Percentiles rank a stretch among this genome's conserved stretches.
Conservation (phyloP, 2,888 invertebrate species). For the Trichogramma dendrolimi region DNA sequence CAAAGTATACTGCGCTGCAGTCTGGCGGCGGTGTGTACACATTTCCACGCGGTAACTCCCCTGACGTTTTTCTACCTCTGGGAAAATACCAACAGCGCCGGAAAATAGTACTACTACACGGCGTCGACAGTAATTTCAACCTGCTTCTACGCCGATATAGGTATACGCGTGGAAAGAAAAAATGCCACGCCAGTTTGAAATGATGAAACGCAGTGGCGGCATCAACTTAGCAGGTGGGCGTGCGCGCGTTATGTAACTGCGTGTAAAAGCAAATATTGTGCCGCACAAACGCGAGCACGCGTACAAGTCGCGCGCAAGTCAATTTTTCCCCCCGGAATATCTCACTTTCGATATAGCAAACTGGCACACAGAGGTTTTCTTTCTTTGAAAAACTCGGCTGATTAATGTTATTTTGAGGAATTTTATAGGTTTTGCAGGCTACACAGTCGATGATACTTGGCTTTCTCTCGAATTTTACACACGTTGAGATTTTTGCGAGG, state of each 20-base stretch:
- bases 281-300: slow-evolving; percentile 3
- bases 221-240: slow-evolving; percentile 14
- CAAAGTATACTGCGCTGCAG: too few species aligned
- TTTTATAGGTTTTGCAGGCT: too few species aligned
- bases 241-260: not conserved
- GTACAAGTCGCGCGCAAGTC: not conserved
- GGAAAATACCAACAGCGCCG: slow-evolving; percentile 15
- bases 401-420: too few species aligned
- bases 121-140: slow-evolving; percentile 24
- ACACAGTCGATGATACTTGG: too few species aligned
- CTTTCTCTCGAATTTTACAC: too few species aligned
- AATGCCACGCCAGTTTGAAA: not conserved
- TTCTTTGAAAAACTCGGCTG: too few species aligned
- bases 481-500: too few species aligned
- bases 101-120: slow-evolving; percentile 6
- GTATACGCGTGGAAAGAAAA: not conserved
- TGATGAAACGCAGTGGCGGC: not conserved
- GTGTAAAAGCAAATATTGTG: slow-evolving; percentile 12
- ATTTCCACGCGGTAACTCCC: not conserved
- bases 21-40: too few species aligned
- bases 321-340: slow-evolving; percentile 16
- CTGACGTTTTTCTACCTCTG: slow-evolving; percentile 19
- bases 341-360: too few species aligned
- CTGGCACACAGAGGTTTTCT: too few species aligned
- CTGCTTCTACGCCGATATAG: not conserved